Evolutionary conservation across 2,113 vertebrate species (phyloP).

Genomic region (Corythornis madagascariensis): DNA sequence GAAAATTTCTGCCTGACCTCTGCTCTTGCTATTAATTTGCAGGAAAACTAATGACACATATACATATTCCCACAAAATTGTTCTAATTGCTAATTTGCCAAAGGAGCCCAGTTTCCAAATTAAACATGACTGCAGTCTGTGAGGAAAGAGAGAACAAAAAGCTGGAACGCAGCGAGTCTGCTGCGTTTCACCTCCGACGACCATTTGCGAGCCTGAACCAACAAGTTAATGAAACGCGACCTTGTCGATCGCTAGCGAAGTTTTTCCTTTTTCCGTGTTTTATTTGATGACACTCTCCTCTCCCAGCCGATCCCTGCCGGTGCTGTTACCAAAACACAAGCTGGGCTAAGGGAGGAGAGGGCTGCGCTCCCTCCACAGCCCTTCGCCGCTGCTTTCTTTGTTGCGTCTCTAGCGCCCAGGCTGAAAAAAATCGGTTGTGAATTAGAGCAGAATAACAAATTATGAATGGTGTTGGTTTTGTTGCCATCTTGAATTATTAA

Average conservation of each 20-base stretch:
- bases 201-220: slow-evolving; percentile 76
- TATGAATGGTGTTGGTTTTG: slow-evolving; percentile 62
- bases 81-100: slow-evolving; percentile 99
- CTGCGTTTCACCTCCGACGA: slow-evolving; percentile 68
- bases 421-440: slow-evolving; percentile 40
- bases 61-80: slow-evolving; percentile 98
- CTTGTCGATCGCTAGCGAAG: slow-evolving; percentile 73
- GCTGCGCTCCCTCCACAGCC: slow-evolving; percentile 2
- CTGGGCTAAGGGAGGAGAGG: not conserved
- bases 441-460: slow-evolving; percentile 63
- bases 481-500: slow-evolving; percentile 69
- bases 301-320: slow-evolving; percentile 12
- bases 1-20: slow-evolving; percentile 93
- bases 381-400: slow-evolving; percentile 25
- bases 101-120: slow-evolving; percentile 94
- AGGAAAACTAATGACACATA: slow-evolving; percentile 98
- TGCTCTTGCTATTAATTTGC: slow-evolving; percentile 95
- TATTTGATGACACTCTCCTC: slow-evolving; percentile 65
- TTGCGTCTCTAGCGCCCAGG: not conserved
- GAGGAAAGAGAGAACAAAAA: slow-evolving; percentile 78
- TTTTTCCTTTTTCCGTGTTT: slow-evolving; percentile 73
- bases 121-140: slow-evolving; percentile 88
- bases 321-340: not conserved
- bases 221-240: slow-evolving; percentile 85
- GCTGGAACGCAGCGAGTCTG: slow-evolving; percentile 52